Percentiles rank a stretch among this genome's conserved stretches.
Conservation (phyloP, 2,113 vertebrate species). For the Otus sunia region DNA sequence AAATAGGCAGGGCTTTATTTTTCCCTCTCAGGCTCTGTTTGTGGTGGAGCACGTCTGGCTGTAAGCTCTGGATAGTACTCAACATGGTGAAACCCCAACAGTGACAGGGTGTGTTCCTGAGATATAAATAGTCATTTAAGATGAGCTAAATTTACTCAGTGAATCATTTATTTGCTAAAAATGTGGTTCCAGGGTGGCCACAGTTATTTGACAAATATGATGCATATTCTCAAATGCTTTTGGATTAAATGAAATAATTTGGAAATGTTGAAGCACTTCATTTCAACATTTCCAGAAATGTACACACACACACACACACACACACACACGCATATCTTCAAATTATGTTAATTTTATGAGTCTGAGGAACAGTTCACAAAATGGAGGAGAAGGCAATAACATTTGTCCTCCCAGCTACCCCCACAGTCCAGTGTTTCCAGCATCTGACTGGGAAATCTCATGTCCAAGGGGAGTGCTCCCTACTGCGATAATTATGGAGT, state of each 20-base stretch:
- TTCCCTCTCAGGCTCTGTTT: constrained; percentile 17
- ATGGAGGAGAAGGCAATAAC: not conserved
- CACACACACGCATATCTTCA: not conserved
- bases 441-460: not conserved
- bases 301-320: not conserved
- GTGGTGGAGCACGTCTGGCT: constrained; percentile 42
- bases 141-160: constrained; percentile 65
- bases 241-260: constrained; percentile 1
- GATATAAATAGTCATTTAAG: constrained; percentile 64
- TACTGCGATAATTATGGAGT: constrained; percentile 22
- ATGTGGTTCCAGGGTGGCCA: constrained; percentile 53
- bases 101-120: constrained; percentile 47
- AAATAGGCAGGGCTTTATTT: constrained; percentile 47
- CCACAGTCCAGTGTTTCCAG: not conserved
- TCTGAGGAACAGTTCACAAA: not conserved
- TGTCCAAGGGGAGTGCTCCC: not conserved
- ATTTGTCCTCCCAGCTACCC: not conserved
- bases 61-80: constrained; percentile 38
- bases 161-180: constrained; percentile 71
- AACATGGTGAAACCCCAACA: constrained; percentile 46
- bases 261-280: constrained; percentile 7
- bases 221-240: constrained; percentile 36
- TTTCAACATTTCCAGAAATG: not conserved
- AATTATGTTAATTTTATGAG: not conserved
- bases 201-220: constrained; percentile 51